Base-by-base conservation (phyloP, 2,888 invertebrate genomes). In the Phymatocera aterrima region DNA sequence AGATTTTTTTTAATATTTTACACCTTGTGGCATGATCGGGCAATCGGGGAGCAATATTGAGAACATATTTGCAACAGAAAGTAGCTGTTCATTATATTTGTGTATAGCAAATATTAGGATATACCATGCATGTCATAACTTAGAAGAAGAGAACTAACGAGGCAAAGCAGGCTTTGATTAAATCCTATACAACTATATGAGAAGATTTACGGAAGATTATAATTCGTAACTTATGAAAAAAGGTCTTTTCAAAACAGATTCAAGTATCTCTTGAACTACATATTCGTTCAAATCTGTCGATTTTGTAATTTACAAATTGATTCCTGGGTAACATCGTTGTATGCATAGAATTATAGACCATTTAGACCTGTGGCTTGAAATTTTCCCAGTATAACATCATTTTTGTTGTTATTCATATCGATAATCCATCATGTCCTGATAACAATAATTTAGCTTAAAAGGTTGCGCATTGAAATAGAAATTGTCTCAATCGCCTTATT, bases 381-480 rank as follows among this genome's bases (percentile, higher is more conserved):
- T 46, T 75, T 51, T 54, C 57, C 40, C 60, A 24, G 40, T 57
- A 40, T 34, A 34, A 64, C 61, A 64, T 64, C 43, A 75, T 57
- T 18, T 43, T 75, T 75, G 40, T 75, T 43, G 40, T 57, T 75
- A 40, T 31, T 75, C 40, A 40, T 65, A 65, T 21, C 6, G 12
- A 64, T 64, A 57, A 57, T 21, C 40, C 31, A 57, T 43, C 40
- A 75, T 60, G 37, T 75, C n/a, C 8, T 57, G 37, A 24, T 82
- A 83, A 85, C 83, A 87, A 84, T 86, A 84, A 86, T 86, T 84
- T 82, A 82, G 82, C 82, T 84, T 81, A 79, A 84, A n/a, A 81
- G 68, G 83, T 84, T 83, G 82, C 84, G 85, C 83, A 82, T 85
- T 84, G 51, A 79, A 65, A 61, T 51, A 61, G 79, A 83, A 83